Evolutionary conservation across 1,140 invertebrate genomes (phyloP), one percentile per base, ranked within the genome.

Genomic region (Drosophila sproati): DNA sequence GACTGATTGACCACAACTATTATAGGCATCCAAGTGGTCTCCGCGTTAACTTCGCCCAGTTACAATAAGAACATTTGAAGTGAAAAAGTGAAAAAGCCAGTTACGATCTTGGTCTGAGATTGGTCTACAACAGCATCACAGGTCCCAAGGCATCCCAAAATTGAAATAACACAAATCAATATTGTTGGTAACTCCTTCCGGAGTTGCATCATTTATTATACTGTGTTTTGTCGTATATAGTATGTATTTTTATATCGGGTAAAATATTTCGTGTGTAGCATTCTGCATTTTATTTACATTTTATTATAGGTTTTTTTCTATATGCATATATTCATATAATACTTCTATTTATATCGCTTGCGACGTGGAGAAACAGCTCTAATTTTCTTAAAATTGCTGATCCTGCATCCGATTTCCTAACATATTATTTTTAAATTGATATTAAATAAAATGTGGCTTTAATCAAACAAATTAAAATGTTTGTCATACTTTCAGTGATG

Each of bases 251-350:
- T 81, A 78, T 71, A 78, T 87, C 54, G 82, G 72, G 63, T 88
- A 69, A 88, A 87, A 87, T 82, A 83, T 88, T 74, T 78, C 48
- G 78, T 60, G 61, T 80, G 52, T 70, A 67, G 77, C 62, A 60
- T 77, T 64, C 48, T 70, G 56, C 43, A 41, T 73, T 77, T 82
- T 87, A 87, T 87, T 88, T 87, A 87, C 83, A 87, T 87, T 87
- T 50, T 20, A 87, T 82, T 59, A 76, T 79, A 78, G 60, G 60
- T 67, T 82, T 78, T 77, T 64, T 59, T 86, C 41, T 69, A 70
- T 70, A 71, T 67, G 47, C 63, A 64, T 80, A 66, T 20, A 20
- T 20, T 20, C 57, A 70, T 48, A 73, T 69, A 77, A 70, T 62
- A 70, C 57, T 61, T 57, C 32, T 77, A 79, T 52, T 73, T 51